These are phyloP conservation scores for Entomobrya multifasciata DNA, from an alignment of 2,888 invertebrate species.

Conservation along the genomic window DNA sequence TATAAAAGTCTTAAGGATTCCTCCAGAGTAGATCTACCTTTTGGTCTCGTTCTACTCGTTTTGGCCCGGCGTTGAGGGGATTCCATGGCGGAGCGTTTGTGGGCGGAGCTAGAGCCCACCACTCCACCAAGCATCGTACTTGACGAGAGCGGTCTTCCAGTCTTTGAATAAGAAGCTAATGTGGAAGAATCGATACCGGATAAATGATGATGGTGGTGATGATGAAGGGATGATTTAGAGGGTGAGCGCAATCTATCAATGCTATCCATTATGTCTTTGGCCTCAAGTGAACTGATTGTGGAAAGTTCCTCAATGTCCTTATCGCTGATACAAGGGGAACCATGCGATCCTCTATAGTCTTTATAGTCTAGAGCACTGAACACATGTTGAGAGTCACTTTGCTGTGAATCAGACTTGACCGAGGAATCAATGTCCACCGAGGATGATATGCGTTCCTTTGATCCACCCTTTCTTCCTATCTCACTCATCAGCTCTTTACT, in stretches of 20 bases:
- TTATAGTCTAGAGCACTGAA: conserved; percentile 90
- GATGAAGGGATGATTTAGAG: conserved; percentile 56
- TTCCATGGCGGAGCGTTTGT: conserved; percentile 63
- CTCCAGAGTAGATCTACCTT: conserved; percentile 76
- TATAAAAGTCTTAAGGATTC: conserved; percentile 78
- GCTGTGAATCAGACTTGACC: conserved; percentile 75
- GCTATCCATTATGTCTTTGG: conserved; percentile 75
- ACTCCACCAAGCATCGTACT: conserved; percentile 37
- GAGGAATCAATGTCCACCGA: conserved; percentile 79
- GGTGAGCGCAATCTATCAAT: conserved; percentile 70
- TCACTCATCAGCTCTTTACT: conserved; percentile 72
- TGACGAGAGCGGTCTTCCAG: conserved; percentile 54
- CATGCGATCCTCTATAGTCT: conserved; percentile 85
- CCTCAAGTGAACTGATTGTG: conserved; percentile 87
- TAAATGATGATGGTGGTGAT: conserved; percentile 39
- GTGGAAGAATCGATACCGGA: conserved; percentile 34
- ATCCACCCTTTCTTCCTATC: conserved; percentile 65
- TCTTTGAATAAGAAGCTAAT: conserved; percentile 53
- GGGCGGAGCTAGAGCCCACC: conserved; percentile 26
- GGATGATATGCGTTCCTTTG: conserved; percentile 56
- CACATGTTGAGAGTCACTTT: conserved; percentile 84
- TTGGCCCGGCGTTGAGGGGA: conserved; percentile 71
- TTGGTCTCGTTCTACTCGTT: conserved; percentile 71
- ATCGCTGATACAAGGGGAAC: conserved; percentile 88
- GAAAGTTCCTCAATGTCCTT: conserved; percentile 89